Base-by-base conservation (phyloP, 2,113 vertebrate genomes). In the Entelurus aequoreus region DNA sequence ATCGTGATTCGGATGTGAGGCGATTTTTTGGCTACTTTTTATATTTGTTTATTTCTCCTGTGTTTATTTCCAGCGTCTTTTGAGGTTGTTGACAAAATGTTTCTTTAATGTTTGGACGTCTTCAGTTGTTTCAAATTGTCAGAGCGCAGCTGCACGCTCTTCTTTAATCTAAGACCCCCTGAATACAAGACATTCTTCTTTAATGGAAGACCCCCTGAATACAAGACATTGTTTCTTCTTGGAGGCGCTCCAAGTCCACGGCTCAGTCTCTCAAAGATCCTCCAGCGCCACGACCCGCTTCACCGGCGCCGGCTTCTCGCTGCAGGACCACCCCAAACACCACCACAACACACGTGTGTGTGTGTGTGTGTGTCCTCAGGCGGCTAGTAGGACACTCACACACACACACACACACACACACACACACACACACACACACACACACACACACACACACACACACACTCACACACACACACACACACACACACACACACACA, bases 151-250 rank as follows among this genome's bases (percentile, higher is more conserved):
- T 82, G 83, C 75, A 57, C 2, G 11, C 50, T 11, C 40, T 59
- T 61, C 56, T 40, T 55, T 40, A 38, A 42, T 55, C 37, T 55
- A 21, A 28, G 28, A 28, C 28, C 28, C 28, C 28, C 28, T 28
- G 28, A 28, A 28, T 28, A 28, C 28, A 28, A 28, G 28, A 28
- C 28, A 28, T 28, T 28, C 28, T 28, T 28, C 28, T 28, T 28
- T 28, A 28, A 28, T 28, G 28, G 28, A 28, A 28, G 28, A 28
- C 28, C 28, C 68, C 66, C 84, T 79, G 78, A 84, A 86, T 89
- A 82, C 80, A 74, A 73, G 80, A 73, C 82, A 81, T 85, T 88
- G 85, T 90, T 85, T 79, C 50, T 79, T 35, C 49, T 78, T 89
- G 80, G 86, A 86, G 65, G 14, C 66, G 66, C 19, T 87, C 81